Percentiles rank a stretch among this genome's conserved stretches.
These are phyloP conservation scores for Magallana angulata DNA, from an alignment of 1,140 invertebrate genomes.

Conservation along the genomic window DNA sequence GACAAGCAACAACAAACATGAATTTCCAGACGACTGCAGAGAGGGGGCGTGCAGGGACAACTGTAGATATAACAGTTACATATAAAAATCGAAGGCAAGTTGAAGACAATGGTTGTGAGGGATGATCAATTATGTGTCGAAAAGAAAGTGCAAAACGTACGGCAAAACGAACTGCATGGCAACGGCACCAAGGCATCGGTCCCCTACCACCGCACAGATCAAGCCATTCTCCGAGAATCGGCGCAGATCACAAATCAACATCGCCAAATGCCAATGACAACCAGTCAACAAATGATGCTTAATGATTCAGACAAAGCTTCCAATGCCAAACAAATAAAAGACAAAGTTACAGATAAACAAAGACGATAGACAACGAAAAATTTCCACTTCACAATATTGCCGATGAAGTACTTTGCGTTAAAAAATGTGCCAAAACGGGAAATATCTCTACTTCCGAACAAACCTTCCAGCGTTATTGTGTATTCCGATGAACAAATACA, in stretches of 20 bases:
- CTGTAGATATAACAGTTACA: not conserved
- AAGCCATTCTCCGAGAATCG: not conserved
- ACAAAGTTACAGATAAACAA: too few species aligned
- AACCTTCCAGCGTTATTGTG: too few species aligned
- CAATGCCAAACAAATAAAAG: not conserved
- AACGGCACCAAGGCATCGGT: not conserved
- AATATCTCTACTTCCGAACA: too few species aligned
- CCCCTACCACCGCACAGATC: not conserved
- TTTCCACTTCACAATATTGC: too few species aligned
- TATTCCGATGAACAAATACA: too few species aligned
- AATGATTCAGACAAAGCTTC: not conserved
- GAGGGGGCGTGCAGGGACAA: not conserved
- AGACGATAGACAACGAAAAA: too few species aligned
- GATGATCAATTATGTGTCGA: not conserved
- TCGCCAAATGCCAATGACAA: not conserved
- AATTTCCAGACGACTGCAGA: not conserved
- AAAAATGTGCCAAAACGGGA: too few species aligned
- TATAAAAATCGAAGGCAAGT: not conserved
- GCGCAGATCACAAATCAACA: not conserved
- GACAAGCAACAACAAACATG: not conserved
- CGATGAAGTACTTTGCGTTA: too few species aligned
- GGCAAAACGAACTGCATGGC: not conserved
- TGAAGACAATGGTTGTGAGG: not conserved
- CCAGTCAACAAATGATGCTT: not conserved
- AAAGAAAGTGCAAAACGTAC: not conserved